Conservation (phyloP, 2,888 invertebrate genomes). For the Iselma pallidipennis region DNA sequence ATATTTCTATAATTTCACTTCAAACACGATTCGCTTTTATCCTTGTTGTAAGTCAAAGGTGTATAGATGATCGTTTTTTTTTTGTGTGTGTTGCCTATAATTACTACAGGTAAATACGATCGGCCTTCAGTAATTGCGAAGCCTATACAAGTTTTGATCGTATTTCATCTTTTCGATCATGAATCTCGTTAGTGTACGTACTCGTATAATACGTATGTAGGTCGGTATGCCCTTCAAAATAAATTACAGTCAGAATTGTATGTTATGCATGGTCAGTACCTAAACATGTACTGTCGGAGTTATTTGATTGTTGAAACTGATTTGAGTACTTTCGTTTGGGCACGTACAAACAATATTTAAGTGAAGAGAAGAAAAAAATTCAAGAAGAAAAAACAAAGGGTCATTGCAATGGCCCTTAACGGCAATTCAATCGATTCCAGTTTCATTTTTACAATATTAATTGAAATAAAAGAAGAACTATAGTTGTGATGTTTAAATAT, state of each 20-base stretch:
- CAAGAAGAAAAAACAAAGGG: background rate
- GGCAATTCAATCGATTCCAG: background rate
- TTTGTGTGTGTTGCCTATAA: background rate
- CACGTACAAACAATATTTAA: conserved; percentile 13
- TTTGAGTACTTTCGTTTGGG: conserved; percentile 6
- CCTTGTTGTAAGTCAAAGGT: too few relatives aligned
- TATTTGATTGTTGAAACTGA: conserved; percentile 21
- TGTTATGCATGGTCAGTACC: conserved; percentile 35
- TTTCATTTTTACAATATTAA: background rate
- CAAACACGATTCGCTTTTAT: too few relatives aligned
- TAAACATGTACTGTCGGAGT: conserved; percentile 28
- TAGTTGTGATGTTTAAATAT: background rate
- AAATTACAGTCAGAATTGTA: conserved; percentile 32
- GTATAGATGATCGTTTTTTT: too few relatives aligned
- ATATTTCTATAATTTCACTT: too few relatives aligned
- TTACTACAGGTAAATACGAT: background rate
- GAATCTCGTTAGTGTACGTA: background rate
- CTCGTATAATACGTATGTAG: conserved; percentile 14
- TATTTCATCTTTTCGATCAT: background rate
- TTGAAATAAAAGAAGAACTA: background rate
- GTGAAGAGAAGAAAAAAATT: background rate
- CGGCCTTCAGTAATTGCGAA: background rate
- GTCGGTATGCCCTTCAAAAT: conserved; percentile 38
- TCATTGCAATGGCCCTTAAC: background rate
- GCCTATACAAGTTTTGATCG: background rate